Evolutionary conservation across 2,888 invertebrate species (phyloP).

Genomic region (Colletes collaris): DNA sequence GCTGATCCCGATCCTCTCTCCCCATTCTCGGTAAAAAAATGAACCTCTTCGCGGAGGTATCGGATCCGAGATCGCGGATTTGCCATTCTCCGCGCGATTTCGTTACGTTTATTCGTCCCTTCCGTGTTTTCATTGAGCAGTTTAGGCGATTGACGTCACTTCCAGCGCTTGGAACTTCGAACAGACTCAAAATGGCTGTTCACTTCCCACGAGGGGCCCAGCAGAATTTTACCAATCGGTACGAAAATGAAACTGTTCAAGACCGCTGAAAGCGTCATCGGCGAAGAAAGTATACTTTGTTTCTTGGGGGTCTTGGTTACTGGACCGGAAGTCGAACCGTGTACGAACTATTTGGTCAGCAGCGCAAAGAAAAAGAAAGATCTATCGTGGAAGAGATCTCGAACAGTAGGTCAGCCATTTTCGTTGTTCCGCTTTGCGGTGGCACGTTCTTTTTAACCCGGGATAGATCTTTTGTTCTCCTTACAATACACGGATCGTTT

Average conservation of each 20-base stretch:
- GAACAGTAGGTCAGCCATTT: no score
- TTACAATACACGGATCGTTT: background rate
- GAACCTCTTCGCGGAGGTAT: background rate
- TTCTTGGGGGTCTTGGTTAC: no score
- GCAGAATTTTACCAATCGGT: background rate
- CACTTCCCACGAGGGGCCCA: no score
- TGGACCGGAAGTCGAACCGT: no score
- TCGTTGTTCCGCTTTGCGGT: no score
- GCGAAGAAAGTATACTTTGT: no score
- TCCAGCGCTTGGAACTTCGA: constrained; percentile 19
- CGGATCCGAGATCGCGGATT: constrained; percentile 12
- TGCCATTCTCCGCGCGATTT: background rate
- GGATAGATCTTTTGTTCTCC: background rate
- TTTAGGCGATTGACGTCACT: constrained; percentile 49
- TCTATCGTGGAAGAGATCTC: no score
- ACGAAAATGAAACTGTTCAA: no score
- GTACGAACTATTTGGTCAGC: no score
- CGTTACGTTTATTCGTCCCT: background rate
- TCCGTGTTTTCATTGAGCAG: constrained; percentile 59
- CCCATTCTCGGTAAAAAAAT: constrained; percentile 26
- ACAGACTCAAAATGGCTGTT: background rate
- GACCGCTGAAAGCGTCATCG: no score
- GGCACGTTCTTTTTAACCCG: no score
- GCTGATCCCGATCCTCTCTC: constrained; percentile 2
- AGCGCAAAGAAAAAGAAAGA: no score